A percentile compares a stretch with the other conserved stretches of the same genome.
These are phyloP conservation scores for Phyllotreta cruciferae DNA, from an alignment of 2,888 invertebrate genomes.

Conservation along the genomic window DNA sequence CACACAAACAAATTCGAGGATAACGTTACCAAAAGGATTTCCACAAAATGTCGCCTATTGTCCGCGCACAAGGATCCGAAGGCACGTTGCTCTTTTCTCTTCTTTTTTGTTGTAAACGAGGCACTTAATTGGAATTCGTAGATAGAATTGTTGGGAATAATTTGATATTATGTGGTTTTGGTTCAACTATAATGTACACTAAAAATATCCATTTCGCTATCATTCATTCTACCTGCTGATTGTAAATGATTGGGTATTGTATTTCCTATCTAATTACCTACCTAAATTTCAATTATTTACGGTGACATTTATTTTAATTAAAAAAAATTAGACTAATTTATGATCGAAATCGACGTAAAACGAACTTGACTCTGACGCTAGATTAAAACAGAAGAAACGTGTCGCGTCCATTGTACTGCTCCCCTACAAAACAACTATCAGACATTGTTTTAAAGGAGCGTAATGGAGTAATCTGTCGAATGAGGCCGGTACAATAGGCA, in stretches of 20 bases:
- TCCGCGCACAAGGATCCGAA: constrained; percentile 34
- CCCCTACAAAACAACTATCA: constrained; percentile 35
- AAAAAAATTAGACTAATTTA: no score
- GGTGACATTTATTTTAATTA: no score
- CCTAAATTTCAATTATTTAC: no score
- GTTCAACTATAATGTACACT: neutral
- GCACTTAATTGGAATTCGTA: constrained; percentile 30
- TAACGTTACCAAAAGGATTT: constrained; percentile 44
- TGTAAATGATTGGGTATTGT: no score
- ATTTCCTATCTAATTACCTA: no score
- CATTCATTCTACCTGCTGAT: no score
- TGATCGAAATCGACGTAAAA: neutral
- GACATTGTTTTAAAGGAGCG: constrained; percentile 49
- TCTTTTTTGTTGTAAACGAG: constrained; percentile 32
- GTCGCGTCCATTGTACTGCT: constrained; percentile 24
- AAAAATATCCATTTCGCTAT: constrained; percentile 28
- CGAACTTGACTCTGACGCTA: constrained; percentile 14
- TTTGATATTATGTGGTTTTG: constrained; percentile 16
- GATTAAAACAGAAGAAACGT: constrained; percentile 28
- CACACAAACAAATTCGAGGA: constrained; percentile 45
- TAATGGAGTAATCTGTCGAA: constrained; percentile 46
- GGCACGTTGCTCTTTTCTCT: constrained; percentile 33
- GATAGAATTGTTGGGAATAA: constrained; percentile 35
- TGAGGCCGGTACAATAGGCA: constrained; percentile 53
- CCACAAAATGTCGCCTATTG: constrained; percentile 40